phyloP scores from a whole-genome alignment of 2,888 invertebrate species.

The Theretra japonica region DNA sequence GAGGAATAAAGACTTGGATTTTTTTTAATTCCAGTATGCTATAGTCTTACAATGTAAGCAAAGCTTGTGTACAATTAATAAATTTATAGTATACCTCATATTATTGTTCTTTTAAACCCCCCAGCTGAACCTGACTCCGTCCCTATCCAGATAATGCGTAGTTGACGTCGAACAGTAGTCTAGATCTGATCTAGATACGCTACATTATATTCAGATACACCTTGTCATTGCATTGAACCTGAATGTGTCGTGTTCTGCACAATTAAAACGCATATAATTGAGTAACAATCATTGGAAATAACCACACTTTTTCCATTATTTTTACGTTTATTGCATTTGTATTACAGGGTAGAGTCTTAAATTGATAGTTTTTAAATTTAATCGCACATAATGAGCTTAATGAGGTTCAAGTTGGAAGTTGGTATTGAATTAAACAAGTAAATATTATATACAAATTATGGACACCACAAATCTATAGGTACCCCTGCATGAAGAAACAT shows the following conservation, averaged over 20 bases:
- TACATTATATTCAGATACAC: slow-evolving; percentile 38
- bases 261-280: slow-evolving; percentile 22
- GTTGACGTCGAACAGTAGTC: slow-evolving; percentile 35
- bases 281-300: slow-evolving; percentile 16
- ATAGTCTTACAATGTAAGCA: too few species aligned
- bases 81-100: neutral
- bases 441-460: neutral
- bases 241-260: slow-evolving; percentile 35
- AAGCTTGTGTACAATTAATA: neutral
- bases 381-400: neutral
- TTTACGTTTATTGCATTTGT: slow-evolving; percentile 2
- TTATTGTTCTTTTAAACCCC: neutral
- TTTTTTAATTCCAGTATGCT: too few species aligned
- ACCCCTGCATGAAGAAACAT: too few species aligned
- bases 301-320: neutral
- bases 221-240: slow-evolving; percentile 33
- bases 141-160: slow-evolving; percentile 28
- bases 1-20: too few species aligned
- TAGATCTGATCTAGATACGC: slow-evolving; percentile 40
- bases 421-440: neutral
- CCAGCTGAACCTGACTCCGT: neutral
- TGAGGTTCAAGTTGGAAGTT: neutral
- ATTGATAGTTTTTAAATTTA: neutral
- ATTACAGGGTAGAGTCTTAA: neutral
- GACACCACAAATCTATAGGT: too few species aligned